Conservation (phyloP, 2,797 vertebrate genomes). For the Enteromius viviparus region DNA sequence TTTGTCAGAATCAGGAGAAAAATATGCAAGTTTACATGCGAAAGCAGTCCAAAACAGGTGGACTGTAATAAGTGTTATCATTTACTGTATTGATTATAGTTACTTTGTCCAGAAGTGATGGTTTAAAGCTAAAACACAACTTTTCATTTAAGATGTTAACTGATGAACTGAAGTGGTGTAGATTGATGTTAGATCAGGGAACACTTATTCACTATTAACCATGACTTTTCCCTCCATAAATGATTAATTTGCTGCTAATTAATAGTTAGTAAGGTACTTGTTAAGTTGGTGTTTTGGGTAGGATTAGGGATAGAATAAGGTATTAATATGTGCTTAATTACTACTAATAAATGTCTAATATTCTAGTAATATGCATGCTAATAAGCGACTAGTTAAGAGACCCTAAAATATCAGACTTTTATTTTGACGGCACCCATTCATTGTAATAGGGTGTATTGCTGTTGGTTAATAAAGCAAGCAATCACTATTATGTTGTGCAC, state of each 20-base stretch:
- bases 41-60: neutral
- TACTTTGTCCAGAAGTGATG: too few species aligned
- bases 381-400: too few species aligned
- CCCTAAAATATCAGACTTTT: neutral
- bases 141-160: neutral
- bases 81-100: neutral
- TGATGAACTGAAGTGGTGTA: neutral
- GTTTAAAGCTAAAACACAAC: too few species aligned
- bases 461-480: neutral
- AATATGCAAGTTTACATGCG: neutral
- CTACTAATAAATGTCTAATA: too few species aligned
- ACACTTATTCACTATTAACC: too few species aligned
- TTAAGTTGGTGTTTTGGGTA: too few species aligned
- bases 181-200: neutral
- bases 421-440: neutral
- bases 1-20: neutral
- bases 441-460: neutral
- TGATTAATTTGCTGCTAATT: too few species aligned
- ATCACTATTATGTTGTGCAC: neutral
- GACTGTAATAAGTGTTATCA: neutral
- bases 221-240: too few species aligned
- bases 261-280: too few species aligned
- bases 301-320: too few species aligned
- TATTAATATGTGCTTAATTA: too few species aligned
- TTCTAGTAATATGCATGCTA: too few species aligned